Base-by-base conservation (phyloP, 1,140 invertebrate genomes). In the Musca domestica region DNA sequence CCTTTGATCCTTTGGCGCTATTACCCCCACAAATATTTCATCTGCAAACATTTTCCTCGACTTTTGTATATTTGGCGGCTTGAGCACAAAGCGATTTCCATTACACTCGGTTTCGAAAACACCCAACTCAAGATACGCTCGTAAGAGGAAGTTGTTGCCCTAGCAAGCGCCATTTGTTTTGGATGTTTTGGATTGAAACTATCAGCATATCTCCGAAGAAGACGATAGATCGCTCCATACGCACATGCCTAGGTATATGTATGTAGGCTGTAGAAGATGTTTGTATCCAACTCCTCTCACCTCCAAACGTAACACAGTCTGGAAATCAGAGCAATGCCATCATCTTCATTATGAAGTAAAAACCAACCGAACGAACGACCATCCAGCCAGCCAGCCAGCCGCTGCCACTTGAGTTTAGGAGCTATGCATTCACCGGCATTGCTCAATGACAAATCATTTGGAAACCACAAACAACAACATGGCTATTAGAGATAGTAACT, bases 1-100 rank as follows among this genome's bases (percentile, higher is more conserved):
- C 22, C 68, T 69, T 69, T 69, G 68, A 69, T 69, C 68, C 64
- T 69, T 52, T 65, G 27, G 27, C 67, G 48, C 63, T 5, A 27
- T 25, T 20, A 17, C 25, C 0, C 27, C 41, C 30, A 51, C 22
- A 65, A 34, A 20, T 9, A 23, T 54, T 54, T 54, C 20, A 25
- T 54, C 23, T 54, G 52, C 52, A 20, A 20, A 17, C 20, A 6
- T 34, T 58, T 27, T 27, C 23, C 3, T 0, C 25, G 7, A 27
- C 17, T 17, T 20, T 34, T 61, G 25, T 58, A 17, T 34, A 34
- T n/a, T 27, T 17, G 27, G 25, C 19, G 17, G 17, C 56, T 61
- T 41, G 14, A 34, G 14, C 17, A 30, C 23, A 27, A 17, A 58
- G n/a, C 23, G 12, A 58, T 17, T 51, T 51, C 25, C 15, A 58